Conservation (phyloP, 2,888 invertebrate species). For the Melinaea menophilus region DNA sequence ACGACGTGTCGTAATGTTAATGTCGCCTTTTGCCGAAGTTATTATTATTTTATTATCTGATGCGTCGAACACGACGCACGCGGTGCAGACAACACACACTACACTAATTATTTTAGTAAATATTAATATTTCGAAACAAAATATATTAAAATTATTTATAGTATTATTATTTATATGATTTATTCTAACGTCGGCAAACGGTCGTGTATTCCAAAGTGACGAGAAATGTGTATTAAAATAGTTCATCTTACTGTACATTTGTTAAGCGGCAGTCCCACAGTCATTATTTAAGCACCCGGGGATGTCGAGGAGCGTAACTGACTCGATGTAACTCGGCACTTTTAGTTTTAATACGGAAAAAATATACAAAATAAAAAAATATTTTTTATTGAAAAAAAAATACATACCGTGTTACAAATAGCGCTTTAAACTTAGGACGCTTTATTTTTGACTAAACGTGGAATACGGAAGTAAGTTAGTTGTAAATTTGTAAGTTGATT, state of each 20-base stretch:
- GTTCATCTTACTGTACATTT: constrained; percentile 10
- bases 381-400: constrained; percentile 3
- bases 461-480: constrained; percentile 1
- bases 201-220: constrained; percentile 24
- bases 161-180: constrained; percentile 13
- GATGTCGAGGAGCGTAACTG: constrained; percentile 6
- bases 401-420: not conserved
- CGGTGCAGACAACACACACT: too few relatives aligned
- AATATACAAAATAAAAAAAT: constrained; percentile 6
- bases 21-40: too few relatives aligned
- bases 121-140: too few relatives aligned
- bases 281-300: constrained; percentile 22
- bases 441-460: constrained; percentile 36
- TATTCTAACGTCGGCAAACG: constrained; percentile 17
- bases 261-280: constrained; percentile 18
- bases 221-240: constrained; percentile 14
- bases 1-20: too few relatives aligned
- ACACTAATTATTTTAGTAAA: too few relatives aligned
- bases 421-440: constrained; percentile 25
- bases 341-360: constrained; percentile 13
- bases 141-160: not conserved
- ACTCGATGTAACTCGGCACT: constrained; percentile 12
- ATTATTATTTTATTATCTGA: too few relatives aligned
- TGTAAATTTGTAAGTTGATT: not conserved
- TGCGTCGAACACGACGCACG: too few relatives aligned